Base-by-base conservation (phyloP, 2,113 vertebrate species). In the Electrona antarctica region DNA sequence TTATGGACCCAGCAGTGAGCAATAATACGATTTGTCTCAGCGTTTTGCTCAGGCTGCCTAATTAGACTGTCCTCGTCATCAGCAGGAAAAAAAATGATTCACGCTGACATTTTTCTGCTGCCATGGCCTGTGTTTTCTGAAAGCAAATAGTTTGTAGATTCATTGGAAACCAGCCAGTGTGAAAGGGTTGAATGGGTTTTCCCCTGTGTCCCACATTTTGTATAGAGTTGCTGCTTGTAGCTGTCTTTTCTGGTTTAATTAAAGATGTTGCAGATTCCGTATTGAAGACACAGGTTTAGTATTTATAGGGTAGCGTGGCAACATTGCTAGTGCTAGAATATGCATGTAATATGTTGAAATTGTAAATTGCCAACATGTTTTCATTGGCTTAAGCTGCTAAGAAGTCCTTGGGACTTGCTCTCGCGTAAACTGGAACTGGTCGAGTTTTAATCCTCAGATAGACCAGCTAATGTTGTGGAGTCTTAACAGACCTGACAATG, bases 111-210 rank as follows among this genome's bases (percentile, higher is more conserved):
- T 51, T 45, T 59, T 49, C 33, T 50, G 66, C 11, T 8, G 2
- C 28, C 57, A 29, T 4, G 9, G 57, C 8, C 63, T 69, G 64
- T 77, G 13, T 70, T 88, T 83, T 82, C 74, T 70, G 61, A 57
- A 62, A 47, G 60, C 57, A 67, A 83, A 80, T 74, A 59, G 29
- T 79, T 49, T 50, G 51, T 50, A 29, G 64, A 83, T 85, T 86
- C 77, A 82, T 72, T 89, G 79, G 80, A 88, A 86, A 60, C 69
- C 87, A 84, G 70, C 90, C 85, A 83, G 60, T 85, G 87, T 90
- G 88, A 90, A 79, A 58, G 76, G 50, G 80, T 81, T 79, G 91
- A 90, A 91, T 90, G 80, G 79, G 80, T 88, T 86, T 76, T 83
- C 72, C 67, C 64, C 61, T 66, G 79, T 64, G 67, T 74, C 77